Base-by-base conservation (phyloP, 2,888 invertebrate genomes). In the Dichetophora obliterata region DNA sequence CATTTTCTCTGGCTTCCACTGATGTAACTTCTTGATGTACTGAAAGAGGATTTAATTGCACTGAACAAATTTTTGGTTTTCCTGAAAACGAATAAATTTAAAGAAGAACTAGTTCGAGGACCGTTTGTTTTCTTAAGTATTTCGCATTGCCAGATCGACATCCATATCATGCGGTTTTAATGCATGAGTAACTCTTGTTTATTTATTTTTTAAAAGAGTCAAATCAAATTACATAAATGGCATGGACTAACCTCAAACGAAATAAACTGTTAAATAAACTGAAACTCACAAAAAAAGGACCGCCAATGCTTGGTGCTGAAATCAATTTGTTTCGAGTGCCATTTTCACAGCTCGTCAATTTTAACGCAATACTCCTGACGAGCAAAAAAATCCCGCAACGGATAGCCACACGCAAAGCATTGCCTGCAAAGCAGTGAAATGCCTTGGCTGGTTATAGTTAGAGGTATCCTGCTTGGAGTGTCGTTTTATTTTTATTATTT, bases 291-390 rank as follows among this genome's bases (percentile, higher is more conserved):
- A 59, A 59, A 59, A 31, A 59, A 59, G 37, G 66, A 34, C 31
- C 57, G 22, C 71, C 24, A 22, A 24, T 57, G 59, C 59, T 37
- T 24, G 19, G 11, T 14, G 37, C 34, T 52, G 63, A 57, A 73
- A 63, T 73, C 73, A 73, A 73, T 73, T 73, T 73, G 73, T 52
- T 63, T 63, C 27, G 54, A 75, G 75, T 75, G 73, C 34, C 78
- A 79, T 83, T 83, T 85, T 85, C 83, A 85, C 85, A 86, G 85
- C 85, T 85, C 85, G 86, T 86, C 86, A 86, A 86, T 86, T 86
- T 85, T 85, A 83, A 85, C 84, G 81, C 80, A 63, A 68, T 48
- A 50, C 31, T 14, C 22, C 50, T 61, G 31, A 50, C 11, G 68
- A 19, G 73, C 19, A 70, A 19, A 48, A 11, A 16, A 22, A 24